Evolutionary conservation across 2,888 invertebrate genomes (phyloP).

Genomic region (Chirona hameri): DNA sequence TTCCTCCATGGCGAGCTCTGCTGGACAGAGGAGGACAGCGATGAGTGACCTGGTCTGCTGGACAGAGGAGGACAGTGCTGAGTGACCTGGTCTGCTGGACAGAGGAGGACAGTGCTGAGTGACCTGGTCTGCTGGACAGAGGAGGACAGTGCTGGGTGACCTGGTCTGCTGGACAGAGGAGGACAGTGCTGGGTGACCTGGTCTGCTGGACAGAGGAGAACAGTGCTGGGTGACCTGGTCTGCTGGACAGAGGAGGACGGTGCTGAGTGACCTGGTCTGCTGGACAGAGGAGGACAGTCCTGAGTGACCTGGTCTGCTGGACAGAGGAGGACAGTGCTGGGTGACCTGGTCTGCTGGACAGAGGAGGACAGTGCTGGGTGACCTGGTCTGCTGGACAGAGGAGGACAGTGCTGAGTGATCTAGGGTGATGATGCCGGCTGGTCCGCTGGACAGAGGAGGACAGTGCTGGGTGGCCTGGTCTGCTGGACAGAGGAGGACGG

Average conservation of each 20-base stretch:
- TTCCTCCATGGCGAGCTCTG: constrained; percentile 36
- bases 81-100: constrained; percentile 5
- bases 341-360: constrained; percentile 4
- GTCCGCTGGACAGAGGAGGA: background rate
- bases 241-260: background rate
- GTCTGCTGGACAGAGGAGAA: constrained; percentile 7
- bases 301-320: background rate
- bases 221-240: background rate
- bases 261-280: background rate
- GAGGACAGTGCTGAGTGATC: background rate
- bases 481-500: background rate
- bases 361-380: background rate
- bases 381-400: background rate
- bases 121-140: background rate
- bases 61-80: background rate
- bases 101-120: background rate
- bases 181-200: too few relatives aligned
- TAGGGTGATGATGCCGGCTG: too few relatives aligned
- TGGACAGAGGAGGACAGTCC: background rate
- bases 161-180: constrained; percentile 6
- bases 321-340: background rate
- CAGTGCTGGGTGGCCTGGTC: constrained; percentile 35
- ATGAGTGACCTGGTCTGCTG: background rate
- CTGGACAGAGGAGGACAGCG: background rate
- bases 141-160: background rate